Conservation (phyloP, 1,140 invertebrate genomes). For the Drosophila ohnishii region DNA sequence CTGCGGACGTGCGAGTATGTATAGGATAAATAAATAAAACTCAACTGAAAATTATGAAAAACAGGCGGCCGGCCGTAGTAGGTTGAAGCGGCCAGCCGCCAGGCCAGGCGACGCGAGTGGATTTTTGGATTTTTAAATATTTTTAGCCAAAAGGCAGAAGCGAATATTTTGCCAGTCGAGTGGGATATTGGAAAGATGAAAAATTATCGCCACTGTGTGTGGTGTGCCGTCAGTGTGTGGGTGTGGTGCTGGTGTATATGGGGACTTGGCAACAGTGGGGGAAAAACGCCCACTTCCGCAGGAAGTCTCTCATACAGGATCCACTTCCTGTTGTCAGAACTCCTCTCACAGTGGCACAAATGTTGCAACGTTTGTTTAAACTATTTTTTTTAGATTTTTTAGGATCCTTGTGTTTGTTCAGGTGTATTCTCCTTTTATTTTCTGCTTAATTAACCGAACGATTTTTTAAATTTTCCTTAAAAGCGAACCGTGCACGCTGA, state of each 20-base stretch:
- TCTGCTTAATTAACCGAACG: conserved; percentile 14
- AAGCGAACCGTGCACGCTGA: conserved; percentile 74
- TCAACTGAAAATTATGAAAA: conserved; percentile 78
- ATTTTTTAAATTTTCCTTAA: conserved; percentile 13
- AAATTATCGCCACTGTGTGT: conserved; percentile 41
- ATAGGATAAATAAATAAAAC: conserved; percentile 74
- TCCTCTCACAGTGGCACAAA: neutral
- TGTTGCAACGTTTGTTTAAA: neutral
- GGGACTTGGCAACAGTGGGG: conserved; percentile 58
- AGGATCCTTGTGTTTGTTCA: neutral
- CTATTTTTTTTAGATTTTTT: neutral
- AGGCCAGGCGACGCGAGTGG: conserved; percentile 54
- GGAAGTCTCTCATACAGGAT: neutral
- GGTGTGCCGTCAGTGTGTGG: conserved; percentile 3
- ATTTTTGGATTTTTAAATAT: conserved; percentile 77
- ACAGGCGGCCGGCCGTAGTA: conserved; percentile 60
- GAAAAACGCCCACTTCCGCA: conserved; percentile 61
- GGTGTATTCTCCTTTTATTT: conserved; percentile 23
- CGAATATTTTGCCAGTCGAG: conserved; percentile 66
- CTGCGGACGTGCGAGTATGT: conserved; percentile 39
- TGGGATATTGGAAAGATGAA: conserved; percentile 76
- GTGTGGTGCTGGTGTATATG: conserved; percentile 12
- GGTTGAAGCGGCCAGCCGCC: conserved; percentile 30
- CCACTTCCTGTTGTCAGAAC: conserved; percentile 28
- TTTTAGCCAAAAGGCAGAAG: conserved; percentile 67